phyloP scores from a whole-genome alignment of 2,797 vertebrate genomes.

The Micrastur ruficollis region DNA sequence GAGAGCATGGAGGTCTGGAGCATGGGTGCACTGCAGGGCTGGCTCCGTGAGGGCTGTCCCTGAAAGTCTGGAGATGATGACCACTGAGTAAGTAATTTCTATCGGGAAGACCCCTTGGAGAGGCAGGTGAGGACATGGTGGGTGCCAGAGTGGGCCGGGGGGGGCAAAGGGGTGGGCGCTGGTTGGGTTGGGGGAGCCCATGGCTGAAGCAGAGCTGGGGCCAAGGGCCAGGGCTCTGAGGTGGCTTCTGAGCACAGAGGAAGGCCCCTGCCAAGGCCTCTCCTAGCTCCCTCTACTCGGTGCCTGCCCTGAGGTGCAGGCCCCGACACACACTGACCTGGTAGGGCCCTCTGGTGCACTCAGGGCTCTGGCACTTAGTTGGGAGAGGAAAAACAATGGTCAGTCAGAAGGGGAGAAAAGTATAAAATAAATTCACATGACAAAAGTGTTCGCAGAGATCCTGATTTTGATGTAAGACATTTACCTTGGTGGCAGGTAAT shows the following conservation, averaged over 20 bases:
- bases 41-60: background rate
- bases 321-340: fast-evolving
- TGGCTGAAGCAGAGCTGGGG: background rate
- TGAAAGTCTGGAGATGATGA: background rate
- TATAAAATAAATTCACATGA: background rate
- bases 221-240: background rate
- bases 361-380: background rate
- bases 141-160: background rate
- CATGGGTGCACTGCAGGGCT: background rate
- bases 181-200: background rate
- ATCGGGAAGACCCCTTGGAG: too few species aligned
- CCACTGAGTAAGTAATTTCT: background rate
- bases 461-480: background rate
- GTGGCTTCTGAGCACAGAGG: fast-evolving
- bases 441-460: background rate
- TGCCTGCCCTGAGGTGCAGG: background rate
- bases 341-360: background rate
- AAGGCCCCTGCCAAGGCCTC: too few species aligned
- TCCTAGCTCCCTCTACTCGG: background rate
- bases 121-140: fast-evolving
- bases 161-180: fast-evolving
- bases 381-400: background rate
- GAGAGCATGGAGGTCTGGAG: background rate
- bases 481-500: background rate
- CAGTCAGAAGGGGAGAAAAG: background rate